phyloP scores from a whole-genome alignment of 1,140 invertebrate genomes.

The Drosophila melanica region DNA sequence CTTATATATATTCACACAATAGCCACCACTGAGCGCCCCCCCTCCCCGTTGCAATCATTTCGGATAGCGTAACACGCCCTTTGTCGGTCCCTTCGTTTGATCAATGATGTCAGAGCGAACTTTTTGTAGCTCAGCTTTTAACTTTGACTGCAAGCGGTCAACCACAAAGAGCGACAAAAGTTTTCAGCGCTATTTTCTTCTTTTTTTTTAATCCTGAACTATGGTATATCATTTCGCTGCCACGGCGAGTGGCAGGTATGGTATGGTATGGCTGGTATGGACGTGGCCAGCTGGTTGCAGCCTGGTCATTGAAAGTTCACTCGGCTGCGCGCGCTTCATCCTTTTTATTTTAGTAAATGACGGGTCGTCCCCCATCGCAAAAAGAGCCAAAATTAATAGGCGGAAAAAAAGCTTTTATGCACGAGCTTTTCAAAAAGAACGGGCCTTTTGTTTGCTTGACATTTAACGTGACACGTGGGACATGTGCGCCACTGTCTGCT shows the following conservation, averaged over 20 bases:
- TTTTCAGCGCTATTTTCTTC: slow-evolving; percentile 36
- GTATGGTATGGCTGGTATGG: background rate
- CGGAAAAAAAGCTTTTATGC: slow-evolving; percentile 64
- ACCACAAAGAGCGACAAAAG: slow-evolving; percentile 52
- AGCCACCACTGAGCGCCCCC: background rate
- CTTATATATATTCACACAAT: slow-evolving; percentile 5
- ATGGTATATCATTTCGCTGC: background rate
- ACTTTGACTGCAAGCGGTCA: slow-evolving; percentile 56
- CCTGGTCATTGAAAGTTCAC: slow-evolving; percentile 63
- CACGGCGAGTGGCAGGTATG: background rate
- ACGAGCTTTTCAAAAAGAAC: slow-evolving; percentile 47
- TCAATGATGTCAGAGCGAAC: slow-evolving; percentile 54
- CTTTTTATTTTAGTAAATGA: slow-evolving; percentile 58
- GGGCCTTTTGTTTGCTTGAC: slow-evolving; percentile 77
- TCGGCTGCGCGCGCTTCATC: slow-evolving; percentile 42
- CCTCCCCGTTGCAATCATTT: slow-evolving; percentile 18
- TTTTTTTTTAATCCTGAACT: slow-evolving; percentile 30
- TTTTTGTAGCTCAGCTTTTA: slow-evolving; percentile 46
- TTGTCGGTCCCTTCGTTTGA: slow-evolving; percentile 33
- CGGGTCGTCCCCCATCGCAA: background rate
- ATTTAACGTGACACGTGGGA: slow-evolving; percentile 75
- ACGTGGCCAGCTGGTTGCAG: slow-evolving; percentile 41
- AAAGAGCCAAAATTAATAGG: slow-evolving; percentile 68
- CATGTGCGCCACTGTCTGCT: slow-evolving; percentile 54
- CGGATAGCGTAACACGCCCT: slow-evolving; percentile 37